Base-by-base conservation (phyloP, 2,797 vertebrate species). In the Falco rusticolus region DNA sequence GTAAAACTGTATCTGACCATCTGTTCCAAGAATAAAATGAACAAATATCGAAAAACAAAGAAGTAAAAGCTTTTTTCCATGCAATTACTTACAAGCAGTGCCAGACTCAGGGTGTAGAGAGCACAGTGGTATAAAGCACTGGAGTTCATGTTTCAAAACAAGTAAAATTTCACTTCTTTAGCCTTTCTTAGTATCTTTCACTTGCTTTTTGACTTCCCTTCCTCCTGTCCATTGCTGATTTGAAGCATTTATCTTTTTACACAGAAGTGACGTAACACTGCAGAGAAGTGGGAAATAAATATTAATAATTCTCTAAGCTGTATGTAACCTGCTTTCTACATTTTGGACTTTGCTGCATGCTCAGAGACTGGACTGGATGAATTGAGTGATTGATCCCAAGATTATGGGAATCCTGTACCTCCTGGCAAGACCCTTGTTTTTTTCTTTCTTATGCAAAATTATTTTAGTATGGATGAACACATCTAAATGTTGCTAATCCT, bases 31-130 rank as follows among this genome's bases (percentile, higher is more conserved):
- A 45, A 69, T 74, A 84, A 86, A 92, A 87, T 34, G 18, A 71
- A 64, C 65, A 80, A 22, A 70, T 75, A 53, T 10, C 68, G 34
- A 63, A 90, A 90, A 90, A 69, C 74, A 91, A 74, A 19, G 5
- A 66, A 86, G n/a, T 6, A 37, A 87, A 94, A 59, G 5, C 0
- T 41, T 48, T 43, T 59, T 47, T 51, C 3, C 45, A 91, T 82
- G 74, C 59, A 66, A 68, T 86, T 97, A 97, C 97, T 97, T 95
- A 97, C 97, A 78, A 97, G 69, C 31, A 64, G 34, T 61, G 92
- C 79, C 82, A 97, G 84, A 69, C 24, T 59, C 75, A 97, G 61
- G 47, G 43, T 66, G 54, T 87, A 72, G 57, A 97, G 84, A 57
- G 71, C 91, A 66, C 86, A 72, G 57, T 16, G 60, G 54, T 64